Evolutionary conservation across 2,113 vertebrate genomes (phyloP), one percentile per base, ranked within the genome.

Genomic region (Toxotes chatareus): DNA sequence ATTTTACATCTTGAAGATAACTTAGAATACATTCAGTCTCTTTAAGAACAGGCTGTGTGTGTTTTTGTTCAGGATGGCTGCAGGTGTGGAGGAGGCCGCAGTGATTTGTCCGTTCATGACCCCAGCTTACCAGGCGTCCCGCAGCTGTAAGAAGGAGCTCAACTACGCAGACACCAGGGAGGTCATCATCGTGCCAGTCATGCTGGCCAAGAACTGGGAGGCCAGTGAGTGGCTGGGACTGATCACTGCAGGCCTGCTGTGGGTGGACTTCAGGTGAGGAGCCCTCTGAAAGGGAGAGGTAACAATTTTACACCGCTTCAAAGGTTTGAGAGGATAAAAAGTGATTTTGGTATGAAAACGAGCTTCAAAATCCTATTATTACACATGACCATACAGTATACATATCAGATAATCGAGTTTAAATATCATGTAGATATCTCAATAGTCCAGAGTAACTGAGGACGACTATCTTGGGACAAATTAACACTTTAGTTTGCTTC

Each of bases 201-300:
- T 93, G 91, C 16, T 92, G 63, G 32, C 80, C 14, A 40, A 77
- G n/a, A 64, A 90, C 82, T 92, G 91, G 92, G 90, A 91, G 83
- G 86, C 92, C 78, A 92, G 83, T 2, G 91, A 93, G 86, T 91
- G 90, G 89, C 83, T 93, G 59, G 90, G 89, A 1, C 86, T 92
- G 84, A 83, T 91, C 77, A 93, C 86, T 4, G 86, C 90, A 6
- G 61, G 87, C 0, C 75, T 90, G 73, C 87, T 92, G n/a, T 91
- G 86, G 91, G 67, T 89, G 38, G 90, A 91, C 79, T 90, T 93
- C 86, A 88, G 90, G 92, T 92, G 77, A 77, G 76, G 46, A 63
- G 19, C 7, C 21, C 3, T 31, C 64, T 19, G 42, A 49, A 3
- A 5, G 21, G 12, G n/a, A 47, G 27, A 49, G 64, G 64, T 49